Conservation (phyloP, 2,797 vertebrate species). For the Nothura maculosa region DNA sequence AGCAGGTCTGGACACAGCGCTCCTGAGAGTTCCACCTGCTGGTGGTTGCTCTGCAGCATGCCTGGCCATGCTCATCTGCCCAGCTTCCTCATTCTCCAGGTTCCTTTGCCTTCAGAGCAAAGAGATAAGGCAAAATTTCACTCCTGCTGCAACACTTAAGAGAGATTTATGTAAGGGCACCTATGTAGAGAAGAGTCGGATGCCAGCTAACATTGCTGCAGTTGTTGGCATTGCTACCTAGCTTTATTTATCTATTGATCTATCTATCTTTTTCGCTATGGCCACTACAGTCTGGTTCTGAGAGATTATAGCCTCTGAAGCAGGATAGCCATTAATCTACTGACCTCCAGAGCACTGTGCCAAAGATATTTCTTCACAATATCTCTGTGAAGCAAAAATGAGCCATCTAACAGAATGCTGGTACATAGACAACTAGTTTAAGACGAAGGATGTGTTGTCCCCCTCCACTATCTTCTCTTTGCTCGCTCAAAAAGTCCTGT, state of each 20-base stretch:
- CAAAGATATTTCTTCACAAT: slow-evolving; percentile 28
- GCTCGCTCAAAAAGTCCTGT: neutral
- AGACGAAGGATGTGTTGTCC: neutral
- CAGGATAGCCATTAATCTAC: slow-evolving; percentile 11
- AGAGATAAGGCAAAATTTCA: neutral
- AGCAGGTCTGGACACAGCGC: neutral
- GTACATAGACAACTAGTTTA: neutral
- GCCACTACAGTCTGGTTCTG: neutral
- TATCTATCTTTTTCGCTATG: slow-evolving; percentile 15
- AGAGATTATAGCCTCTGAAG: slow-evolving; percentile 17
- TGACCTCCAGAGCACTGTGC: slow-evolving; percentile 11
- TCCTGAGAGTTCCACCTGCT: neutral
- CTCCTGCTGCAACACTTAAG: neutral
- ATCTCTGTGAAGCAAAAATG: neutral
- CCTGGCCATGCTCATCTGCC: neutral
- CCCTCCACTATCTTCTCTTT: neutral
- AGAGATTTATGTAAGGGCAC: neutral
- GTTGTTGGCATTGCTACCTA: neutral
- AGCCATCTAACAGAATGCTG: neutral
- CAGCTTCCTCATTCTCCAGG: neutral
- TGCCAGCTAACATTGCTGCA: neutral
- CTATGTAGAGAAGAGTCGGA: neutral
- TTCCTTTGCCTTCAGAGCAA: neutral
- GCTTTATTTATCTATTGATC: slow-evolving; percentile 24
- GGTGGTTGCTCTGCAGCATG: accelerated